A percentile compares a stretch with the other conserved stretches of the same genome.
phyloP scores from a whole-genome alignment of 2,797 vertebrate genomes.

The Myotis daubentonii region DNA sequence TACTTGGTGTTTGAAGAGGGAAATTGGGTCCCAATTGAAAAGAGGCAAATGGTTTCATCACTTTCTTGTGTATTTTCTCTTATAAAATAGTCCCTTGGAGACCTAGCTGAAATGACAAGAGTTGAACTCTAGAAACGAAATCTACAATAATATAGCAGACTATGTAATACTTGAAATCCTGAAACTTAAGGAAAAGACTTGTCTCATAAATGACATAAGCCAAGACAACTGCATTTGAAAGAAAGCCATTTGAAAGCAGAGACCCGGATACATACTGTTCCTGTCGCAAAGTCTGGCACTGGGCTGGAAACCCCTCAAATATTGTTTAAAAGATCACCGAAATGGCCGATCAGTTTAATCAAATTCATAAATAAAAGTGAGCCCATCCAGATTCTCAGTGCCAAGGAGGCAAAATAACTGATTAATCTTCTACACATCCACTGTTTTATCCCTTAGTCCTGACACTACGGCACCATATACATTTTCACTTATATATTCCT shows the following conservation, averaged over 20 bases:
- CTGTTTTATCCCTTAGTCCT: not conserved
- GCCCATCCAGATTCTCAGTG: not conserved
- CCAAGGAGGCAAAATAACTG: not conserved
- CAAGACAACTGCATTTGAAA: not conserved
- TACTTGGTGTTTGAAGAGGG: not conserved
- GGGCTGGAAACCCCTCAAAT: not conserved
- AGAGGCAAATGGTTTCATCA: not conserved
- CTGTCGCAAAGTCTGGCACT: not conserved
- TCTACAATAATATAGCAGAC: not conserved
- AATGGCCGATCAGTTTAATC: not conserved
- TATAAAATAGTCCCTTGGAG: not conserved
- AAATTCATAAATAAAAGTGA: constrained; percentile 24
- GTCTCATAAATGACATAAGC: not conserved
- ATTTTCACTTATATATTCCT: not conserved
- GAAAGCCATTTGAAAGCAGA: not conserved
- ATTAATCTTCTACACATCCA: not conserved
- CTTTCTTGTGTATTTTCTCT: not conserved
- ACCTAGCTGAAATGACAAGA: not conserved
- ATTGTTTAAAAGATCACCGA: not conserved
- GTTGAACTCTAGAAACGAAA: not conserved
- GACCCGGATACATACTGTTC: not conserved
- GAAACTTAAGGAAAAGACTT: not conserved
- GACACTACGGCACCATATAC: not conserved
- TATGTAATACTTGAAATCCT: not conserved
- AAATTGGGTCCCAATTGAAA: not conserved